Evolutionary conservation across 1,140 invertebrate genomes (phyloP).

Genomic region (Orussus abietinus): DNA sequence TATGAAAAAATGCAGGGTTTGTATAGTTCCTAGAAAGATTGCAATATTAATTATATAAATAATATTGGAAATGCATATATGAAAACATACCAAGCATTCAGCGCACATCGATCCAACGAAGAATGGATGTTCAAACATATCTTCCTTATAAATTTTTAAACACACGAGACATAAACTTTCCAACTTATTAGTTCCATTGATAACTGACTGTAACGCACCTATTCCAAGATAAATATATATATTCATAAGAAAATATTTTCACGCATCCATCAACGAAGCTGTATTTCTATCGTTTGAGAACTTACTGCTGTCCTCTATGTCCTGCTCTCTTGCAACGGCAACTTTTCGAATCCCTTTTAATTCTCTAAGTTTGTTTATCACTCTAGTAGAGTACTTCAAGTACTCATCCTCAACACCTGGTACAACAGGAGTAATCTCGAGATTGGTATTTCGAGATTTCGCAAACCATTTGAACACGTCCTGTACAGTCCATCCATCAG

Average conservation of each 20-base stretch:
- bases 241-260: too few relatives aligned
- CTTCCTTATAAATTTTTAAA: constrained; percentile 15
- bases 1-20: constrained; percentile 40
- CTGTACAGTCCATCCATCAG: constrained; percentile 30
- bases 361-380: constrained; percentile 24
- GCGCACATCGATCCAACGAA: constrained; percentile 35
- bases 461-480: constrained; percentile 28
- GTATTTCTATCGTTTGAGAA: constrained; percentile 15
- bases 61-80: constrained; percentile 6
- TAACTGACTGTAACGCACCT: too few relatives aligned
- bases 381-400: constrained; percentile 32
- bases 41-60: neutral
- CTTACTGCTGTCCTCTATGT: constrained; percentile 29
- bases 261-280: too few relatives aligned
- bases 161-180: constrained; percentile 37
- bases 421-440: too few relatives aligned
- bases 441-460: too few relatives aligned
- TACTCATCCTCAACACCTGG: too few relatives aligned
- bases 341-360: constrained; percentile 24
- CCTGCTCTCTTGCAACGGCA: constrained; percentile 20
- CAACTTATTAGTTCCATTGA: too few relatives aligned
- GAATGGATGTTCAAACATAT: constrained; percentile 34
- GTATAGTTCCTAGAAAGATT: constrained; percentile 29
- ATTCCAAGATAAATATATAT: too few relatives aligned
- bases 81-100: constrained; percentile 33